phyloP scores from a whole-genome alignment of 1,140 invertebrate genomes.

The Eubasilissa regina region DNA sequence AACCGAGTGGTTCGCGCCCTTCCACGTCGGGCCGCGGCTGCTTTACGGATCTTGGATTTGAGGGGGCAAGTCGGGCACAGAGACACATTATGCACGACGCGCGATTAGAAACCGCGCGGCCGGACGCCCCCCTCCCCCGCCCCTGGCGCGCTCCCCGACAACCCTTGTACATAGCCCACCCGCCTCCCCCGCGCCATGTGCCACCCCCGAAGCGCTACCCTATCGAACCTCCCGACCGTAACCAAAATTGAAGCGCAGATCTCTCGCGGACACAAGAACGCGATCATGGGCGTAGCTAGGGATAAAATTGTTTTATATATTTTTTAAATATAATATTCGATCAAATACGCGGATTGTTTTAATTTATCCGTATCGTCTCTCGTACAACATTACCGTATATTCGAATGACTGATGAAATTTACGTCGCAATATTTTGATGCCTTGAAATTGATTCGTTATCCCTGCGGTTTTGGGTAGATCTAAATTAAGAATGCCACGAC shows the following conservation, averaged over 20 bases:
- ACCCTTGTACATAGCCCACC: neutral
- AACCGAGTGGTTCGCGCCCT: neutral
- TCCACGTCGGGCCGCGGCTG: neutral
- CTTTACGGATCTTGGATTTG: constrained; percentile 13
- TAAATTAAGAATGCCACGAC: neutral
- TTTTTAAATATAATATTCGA: neutral
- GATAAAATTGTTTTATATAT: neutral
- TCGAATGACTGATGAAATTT: too few species aligned
- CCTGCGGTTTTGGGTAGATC: too few species aligned
- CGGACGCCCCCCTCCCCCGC: constrained; percentile 42
- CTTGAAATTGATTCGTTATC: too few species aligned
- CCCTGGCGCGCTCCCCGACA: constrained; percentile 16
- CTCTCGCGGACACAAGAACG: constrained; percentile 61
- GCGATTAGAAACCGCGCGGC: constrained; percentile 54
- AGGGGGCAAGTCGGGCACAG: constrained; percentile 32
- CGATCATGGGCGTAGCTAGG: constrained; percentile 52
- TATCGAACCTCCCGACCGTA: constrained; percentile 52
- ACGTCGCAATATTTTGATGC: too few species aligned
- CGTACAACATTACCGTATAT: too few species aligned
- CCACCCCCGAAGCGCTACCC: constrained; percentile 33
- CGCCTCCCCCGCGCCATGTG: constrained; percentile 14
- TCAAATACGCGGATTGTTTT: too few species aligned
- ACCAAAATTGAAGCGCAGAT: constrained; percentile 62
- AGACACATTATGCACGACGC: constrained; percentile 50
- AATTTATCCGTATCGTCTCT: too few species aligned